Evolutionary conservation across 2,797 vertebrate genomes (phyloP).

Genomic region (Chanos chanos): DNA sequence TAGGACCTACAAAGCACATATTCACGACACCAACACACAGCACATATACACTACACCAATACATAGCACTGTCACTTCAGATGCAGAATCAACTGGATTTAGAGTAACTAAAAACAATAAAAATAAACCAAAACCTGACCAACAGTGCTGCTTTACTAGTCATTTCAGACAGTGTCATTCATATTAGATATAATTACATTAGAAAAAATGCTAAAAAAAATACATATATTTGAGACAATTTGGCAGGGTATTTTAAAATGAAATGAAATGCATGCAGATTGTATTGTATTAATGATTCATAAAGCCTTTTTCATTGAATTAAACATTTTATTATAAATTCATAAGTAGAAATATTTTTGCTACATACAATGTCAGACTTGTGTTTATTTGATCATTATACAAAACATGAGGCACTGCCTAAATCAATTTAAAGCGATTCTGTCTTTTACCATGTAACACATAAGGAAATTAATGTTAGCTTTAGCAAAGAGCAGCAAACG

Average conservation of each 20-base stretch:
- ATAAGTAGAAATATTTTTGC: constrained; percentile 56
- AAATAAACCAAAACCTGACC: too few relatives aligned
- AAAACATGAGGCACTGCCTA: constrained; percentile 52
- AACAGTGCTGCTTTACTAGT: too few relatives aligned
- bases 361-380: constrained; percentile 47
- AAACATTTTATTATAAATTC: constrained; percentile 82
- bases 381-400: constrained; percentile 47
- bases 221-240: neutral
- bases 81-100: neutral
- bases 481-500: too few relatives aligned
- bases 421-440: too few relatives aligned
- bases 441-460: too few relatives aligned
- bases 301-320: constrained; percentile 69
- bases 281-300: constrained; percentile 76
- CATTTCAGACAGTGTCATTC: too few relatives aligned
- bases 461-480: too few relatives aligned
- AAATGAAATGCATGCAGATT: constrained; percentile 55
- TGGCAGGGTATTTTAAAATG: constrained; percentile 1
- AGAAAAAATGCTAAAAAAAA: neutral
- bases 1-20: constrained; percentile 43
- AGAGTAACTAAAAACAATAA: neutral
- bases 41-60: constrained; percentile 2
- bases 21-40: constrained; percentile 26
- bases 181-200: too few relatives aligned
- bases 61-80: neutral